Evolutionary conservation across 1,140 invertebrate species (phyloP), one percentile per base, ranked within the genome.

Genomic region (Pogonognathellus flavescens): DNA sequence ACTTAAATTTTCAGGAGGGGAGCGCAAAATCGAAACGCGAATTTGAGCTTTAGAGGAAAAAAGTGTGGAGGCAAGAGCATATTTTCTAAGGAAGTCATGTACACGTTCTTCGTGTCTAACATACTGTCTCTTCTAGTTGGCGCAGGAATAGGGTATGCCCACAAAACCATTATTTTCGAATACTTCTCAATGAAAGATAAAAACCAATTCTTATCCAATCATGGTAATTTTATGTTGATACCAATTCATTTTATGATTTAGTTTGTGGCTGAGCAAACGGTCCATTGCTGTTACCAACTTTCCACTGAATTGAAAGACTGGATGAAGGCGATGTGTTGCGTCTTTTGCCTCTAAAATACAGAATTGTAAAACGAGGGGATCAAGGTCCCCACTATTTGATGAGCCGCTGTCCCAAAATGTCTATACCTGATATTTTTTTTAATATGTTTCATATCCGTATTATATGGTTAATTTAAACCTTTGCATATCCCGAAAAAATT

Each of bases 31-130:
- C 41, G 70, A 83, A 92, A 93, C 91, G 83, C 88, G 25, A 92
- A 92, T 57, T 92, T 92, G 88, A 95, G 94, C 86, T 95, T 97
- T 89, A 94, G 96, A 82, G 94, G 95, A 89, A 94, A 95, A 20
- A 96, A 95, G 90, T 92, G 95, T 85, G 95, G 95, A 49, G 94
- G 95, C 89, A 94, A 93, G 88, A 94, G 94, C 84, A 92, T 97
- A 85, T 89, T 89, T 70, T 86, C 72, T 50, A 86, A 86, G 89
- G 96, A 97, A 92, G 95, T 97, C 66, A 91, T 98, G 62, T 97
- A 97, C 89, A 96, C 96, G 31, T 93, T 98, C 84, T 94, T 98
- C 84, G 92, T 98, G 72, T 96, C 96, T 82, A 98, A 98, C 92
- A 91, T 98, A 72, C 91, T 98, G 20, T 97, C 97, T 11, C 91